Conservation (phyloP, 2,113 vertebrate species). For the Arizona elegans region DNA sequence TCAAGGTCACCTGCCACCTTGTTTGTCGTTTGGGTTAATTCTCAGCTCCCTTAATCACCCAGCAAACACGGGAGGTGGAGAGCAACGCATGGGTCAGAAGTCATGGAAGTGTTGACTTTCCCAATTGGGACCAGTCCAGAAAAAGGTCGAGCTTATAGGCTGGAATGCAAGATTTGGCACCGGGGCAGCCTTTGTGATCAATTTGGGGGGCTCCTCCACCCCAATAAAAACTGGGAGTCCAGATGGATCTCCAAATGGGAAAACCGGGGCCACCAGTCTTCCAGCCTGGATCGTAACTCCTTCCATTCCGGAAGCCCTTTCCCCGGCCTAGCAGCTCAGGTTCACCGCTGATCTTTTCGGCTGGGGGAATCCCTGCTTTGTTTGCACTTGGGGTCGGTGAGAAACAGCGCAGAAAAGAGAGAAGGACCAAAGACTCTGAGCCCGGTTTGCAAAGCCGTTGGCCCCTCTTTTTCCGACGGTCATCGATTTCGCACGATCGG, state of each 20-base stretch:
- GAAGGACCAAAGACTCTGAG: no score
- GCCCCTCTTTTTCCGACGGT: neutral
- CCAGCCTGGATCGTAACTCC: neutral
- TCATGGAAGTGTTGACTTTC: neutral
- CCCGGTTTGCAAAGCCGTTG: neutral
- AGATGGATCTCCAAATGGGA: neutral
- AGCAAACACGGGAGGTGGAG: neutral
- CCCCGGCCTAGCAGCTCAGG: neutral
- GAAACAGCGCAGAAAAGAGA: neutral
- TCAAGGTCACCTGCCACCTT: neutral
- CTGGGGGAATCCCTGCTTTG: neutral
- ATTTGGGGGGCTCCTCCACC: neutral
- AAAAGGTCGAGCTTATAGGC: neutral
- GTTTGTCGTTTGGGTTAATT: neutral
- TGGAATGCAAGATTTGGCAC: neutral
- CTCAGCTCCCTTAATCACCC: neutral
- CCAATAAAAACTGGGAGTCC: no score
- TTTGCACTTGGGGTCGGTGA: neutral
- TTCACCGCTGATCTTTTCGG: neutral
- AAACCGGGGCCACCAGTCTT: neutral
- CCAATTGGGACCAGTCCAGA: neutral
- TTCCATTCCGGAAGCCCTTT: neutral
- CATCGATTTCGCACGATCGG: no score
- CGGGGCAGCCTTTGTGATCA: neutral
- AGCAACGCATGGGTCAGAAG: neutral